Evolutionary conservation across 2,113 vertebrate species (phyloP).

Genomic region (Sitta europaea): DNA sequence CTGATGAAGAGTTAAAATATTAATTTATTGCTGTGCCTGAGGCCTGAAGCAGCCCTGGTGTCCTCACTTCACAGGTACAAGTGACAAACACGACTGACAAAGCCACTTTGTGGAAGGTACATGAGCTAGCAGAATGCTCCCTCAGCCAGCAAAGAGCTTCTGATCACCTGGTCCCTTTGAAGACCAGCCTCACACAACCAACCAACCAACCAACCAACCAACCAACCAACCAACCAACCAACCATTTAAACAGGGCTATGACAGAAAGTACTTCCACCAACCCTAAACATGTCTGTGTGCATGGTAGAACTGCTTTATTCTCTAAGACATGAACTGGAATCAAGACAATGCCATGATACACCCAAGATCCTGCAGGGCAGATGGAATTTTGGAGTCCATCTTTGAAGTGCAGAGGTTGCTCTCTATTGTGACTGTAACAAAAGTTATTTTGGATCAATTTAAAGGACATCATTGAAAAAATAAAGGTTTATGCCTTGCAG

Average conservation of each 20-base stretch:
- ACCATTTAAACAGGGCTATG: neutral
- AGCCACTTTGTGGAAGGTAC: neutral
- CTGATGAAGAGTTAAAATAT: neutral
- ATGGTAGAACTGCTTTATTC: neutral
- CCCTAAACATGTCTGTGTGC: neutral
- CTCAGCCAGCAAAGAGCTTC: neutral
- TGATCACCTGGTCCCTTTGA: neutral
- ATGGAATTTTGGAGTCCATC: neutral
- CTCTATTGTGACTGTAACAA: fast-evolving
- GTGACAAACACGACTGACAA: neutral
- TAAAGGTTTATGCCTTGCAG: neutral
- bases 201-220: neutral
- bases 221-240: neutral
- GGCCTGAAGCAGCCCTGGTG: neutral
- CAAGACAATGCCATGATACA: neutral
- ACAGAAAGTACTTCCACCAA: neutral
- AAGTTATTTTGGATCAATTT: neutral
- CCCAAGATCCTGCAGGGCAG: neutral
- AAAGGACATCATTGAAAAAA: neutral
- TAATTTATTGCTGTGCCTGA: fast-evolving
- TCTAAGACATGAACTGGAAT: neutral
- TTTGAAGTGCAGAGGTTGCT: neutral
- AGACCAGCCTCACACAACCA: neutral
- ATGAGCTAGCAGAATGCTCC: fast-evolving
- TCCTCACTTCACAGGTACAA: neutral